These are phyloP conservation scores for Peromyscus aztecus DNA, from an alignment of 2,797 vertebrate genomes.

Conservation along the genomic window DNA sequence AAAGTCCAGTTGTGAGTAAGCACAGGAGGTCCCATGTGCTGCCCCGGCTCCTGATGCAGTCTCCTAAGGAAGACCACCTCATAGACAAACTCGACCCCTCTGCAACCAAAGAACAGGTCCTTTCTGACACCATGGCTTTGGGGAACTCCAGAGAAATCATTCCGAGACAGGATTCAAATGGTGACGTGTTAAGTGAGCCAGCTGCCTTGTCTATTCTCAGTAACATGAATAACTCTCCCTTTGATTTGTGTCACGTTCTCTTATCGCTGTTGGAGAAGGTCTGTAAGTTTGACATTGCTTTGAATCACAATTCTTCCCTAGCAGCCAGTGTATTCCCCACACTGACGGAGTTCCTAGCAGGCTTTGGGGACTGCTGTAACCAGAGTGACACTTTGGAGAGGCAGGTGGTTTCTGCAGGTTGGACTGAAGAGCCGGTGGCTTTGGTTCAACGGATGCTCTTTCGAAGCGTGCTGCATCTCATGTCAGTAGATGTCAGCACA, in stretches of 20 bases:
- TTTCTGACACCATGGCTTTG: constrained; percentile 27
- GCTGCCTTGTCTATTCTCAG: constrained; percentile 91
- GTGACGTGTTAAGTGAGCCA: constrained; percentile 90
- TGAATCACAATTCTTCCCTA: constrained; percentile 94
- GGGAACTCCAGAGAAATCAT: constrained; percentile 84
- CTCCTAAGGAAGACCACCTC: constrained; percentile 87
- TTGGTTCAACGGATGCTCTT: constrained; percentile 97
- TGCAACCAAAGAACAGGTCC: constrained; percentile 82
- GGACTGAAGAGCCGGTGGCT: constrained; percentile 96
- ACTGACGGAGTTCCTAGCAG: constrained; percentile 95
- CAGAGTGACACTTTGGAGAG: constrained; percentile 85
- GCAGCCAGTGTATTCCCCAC: constrained; percentile 95
- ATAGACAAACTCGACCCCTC: constrained; percentile 76
- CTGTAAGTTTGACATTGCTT: constrained; percentile 95
- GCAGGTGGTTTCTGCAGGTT: constrained; percentile 92
- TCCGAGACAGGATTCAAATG: constrained; percentile 78
- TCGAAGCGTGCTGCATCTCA: constrained; percentile 94
- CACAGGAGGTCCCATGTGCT: constrained; percentile 89
- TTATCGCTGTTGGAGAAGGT: constrained; percentile 97
- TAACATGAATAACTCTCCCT: constrained; percentile 94
- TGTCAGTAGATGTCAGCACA: constrained; percentile 94
- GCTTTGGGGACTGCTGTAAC: constrained; percentile 93
- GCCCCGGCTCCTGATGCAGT: constrained; percentile 88
- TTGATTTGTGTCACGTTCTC: constrained; percentile 96
- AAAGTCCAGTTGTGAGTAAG: constrained; percentile 84